These are phyloP conservation scores for Eclectus roratus DNA, from an alignment of 2,113 vertebrate species.

Conservation along the genomic window DNA sequence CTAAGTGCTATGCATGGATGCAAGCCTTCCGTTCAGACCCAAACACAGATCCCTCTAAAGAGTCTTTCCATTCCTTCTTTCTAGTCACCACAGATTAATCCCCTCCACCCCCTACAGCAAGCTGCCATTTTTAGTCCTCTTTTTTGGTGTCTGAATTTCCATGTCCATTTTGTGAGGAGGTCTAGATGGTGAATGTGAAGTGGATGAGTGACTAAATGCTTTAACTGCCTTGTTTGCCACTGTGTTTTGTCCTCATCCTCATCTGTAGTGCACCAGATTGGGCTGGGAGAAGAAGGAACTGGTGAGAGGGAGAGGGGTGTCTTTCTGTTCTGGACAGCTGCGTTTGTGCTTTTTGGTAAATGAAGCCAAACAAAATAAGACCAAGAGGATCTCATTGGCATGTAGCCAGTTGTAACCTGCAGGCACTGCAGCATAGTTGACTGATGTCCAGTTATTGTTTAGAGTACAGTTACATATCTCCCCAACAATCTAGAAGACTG, in stretches of 20 bases:
- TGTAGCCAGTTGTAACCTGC: not conserved
- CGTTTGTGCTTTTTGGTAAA: not conserved
- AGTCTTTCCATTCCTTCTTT: not conserved
- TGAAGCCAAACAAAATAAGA: not conserved
- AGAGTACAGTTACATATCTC: not conserved
- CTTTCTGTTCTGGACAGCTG: not conserved
- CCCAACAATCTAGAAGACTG: not conserved
- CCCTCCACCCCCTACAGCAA: rapidly evolving
- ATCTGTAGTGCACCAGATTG: not conserved
- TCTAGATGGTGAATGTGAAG: not conserved
- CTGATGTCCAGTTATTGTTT: not conserved
- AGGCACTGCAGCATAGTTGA: not conserved
- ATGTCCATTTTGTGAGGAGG: not conserved
- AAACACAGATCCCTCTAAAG: not conserved
- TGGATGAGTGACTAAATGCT: not conserved
- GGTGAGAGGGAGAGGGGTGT: not conserved
- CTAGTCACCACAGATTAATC: not conserved
- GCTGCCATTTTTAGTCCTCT: not conserved
- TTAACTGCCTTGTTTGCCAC: not conserved
- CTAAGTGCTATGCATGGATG: not conserved
- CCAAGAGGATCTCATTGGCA: not conserved
- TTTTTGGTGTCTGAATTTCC: not conserved
- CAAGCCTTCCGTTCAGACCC: not conserved
- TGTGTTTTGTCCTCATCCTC: not conserved
- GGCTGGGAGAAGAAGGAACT: not conserved